A percentile compares a stretch with the other conserved stretches of the same genome.
Evolutionary conservation across 2,888 invertebrate genomes (phyloP).

Genomic region (Phoronis australis): DNA sequence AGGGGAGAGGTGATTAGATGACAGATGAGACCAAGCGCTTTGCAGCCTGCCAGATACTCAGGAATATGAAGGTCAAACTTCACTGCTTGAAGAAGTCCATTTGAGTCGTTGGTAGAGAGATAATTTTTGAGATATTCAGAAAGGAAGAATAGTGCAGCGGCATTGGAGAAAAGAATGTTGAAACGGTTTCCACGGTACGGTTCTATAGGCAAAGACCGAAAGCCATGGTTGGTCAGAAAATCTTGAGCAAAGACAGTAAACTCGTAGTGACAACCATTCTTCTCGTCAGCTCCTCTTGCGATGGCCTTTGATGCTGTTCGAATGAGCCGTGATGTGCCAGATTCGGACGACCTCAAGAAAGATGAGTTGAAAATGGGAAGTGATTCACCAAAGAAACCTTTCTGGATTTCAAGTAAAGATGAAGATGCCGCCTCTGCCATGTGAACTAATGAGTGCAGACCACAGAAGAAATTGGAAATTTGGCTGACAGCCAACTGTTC

Average conservation of each 20-base stretch:
- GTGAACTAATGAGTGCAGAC: constrained; percentile 16
- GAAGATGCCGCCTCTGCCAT: constrained; percentile 14
- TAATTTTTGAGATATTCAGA: neutral
- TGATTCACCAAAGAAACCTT: constrained; percentile 2
- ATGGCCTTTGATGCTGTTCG: constrained; percentile 14
- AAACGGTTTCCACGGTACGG: constrained; percentile 9
- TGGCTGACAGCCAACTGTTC: constrained; percentile 9
- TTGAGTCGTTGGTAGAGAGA: constrained; percentile 4
- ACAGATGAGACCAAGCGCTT: constrained; percentile 18
- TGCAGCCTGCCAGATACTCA: constrained; percentile 15
- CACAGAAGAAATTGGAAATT: constrained; percentile 21
- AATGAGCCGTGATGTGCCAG: constrained; percentile 9
- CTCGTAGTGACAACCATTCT: constrained; percentile 2
- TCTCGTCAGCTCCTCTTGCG: constrained; percentile 15
- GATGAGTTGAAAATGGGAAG: constrained; percentile 10
- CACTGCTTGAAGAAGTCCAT: constrained; percentile 14
- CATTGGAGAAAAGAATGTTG: constrained; percentile 11
- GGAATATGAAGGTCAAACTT: constrained; percentile 14
- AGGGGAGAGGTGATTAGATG: constrained; percentile 11
- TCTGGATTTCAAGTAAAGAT: constrained; percentile 2
- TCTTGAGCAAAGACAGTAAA: neutral
- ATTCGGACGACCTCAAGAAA: constrained; percentile 10
- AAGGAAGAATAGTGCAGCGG: constrained; percentile 5
- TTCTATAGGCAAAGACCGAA: neutral
- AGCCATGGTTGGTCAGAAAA: neutral